A percentile compares a stretch with the other conserved stretches of the same genome.
phyloP scores from a whole-genome alignment of 2,113 vertebrate species.

The Melospiza georgiana region DNA sequence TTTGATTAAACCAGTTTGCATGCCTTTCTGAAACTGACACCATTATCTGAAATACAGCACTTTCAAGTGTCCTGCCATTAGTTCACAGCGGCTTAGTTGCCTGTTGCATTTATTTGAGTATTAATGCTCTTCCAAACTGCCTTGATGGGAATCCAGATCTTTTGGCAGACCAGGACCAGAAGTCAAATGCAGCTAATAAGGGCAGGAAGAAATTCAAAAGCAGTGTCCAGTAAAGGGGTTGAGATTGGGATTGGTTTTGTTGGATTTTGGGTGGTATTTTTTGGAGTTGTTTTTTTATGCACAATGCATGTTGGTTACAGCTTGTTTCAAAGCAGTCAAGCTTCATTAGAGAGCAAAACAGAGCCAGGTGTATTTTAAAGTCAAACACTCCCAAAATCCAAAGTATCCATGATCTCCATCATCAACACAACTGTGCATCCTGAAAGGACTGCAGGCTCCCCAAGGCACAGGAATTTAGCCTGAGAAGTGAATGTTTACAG shows the following conservation, averaged over 20 bases:
- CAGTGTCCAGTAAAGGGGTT: not conserved
- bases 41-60: slow-evolving; percentile 18
- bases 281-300: not conserved
- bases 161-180: slow-evolving; percentile 17
- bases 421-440: not conserved
- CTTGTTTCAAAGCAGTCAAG: slow-evolving; percentile 27
- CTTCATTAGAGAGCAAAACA: slow-evolving; percentile 38
- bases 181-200: not conserved
- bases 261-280: not conserved
- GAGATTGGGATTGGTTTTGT: not conserved
- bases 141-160: slow-evolving; percentile 6
- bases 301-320: not conserved
- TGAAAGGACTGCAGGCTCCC: not conserved
- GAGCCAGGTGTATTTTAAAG: slow-evolving; percentile 37
- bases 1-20: slow-evolving; percentile 69
- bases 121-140: not conserved
- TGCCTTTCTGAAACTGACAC: slow-evolving; percentile 59
- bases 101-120: slow-evolving; percentile 56
- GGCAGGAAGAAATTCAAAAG: slow-evolving; percentile 52
- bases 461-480: not conserved
- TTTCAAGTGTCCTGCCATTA: slow-evolving; percentile 49
- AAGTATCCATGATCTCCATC: not conserved
- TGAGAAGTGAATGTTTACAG: not conserved
- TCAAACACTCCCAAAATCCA: not conserved
- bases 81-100: slow-evolving; percentile 23